Base-by-base conservation (phyloP, 2,888 invertebrate species). In the Meteorus cinctellus region DNA sequence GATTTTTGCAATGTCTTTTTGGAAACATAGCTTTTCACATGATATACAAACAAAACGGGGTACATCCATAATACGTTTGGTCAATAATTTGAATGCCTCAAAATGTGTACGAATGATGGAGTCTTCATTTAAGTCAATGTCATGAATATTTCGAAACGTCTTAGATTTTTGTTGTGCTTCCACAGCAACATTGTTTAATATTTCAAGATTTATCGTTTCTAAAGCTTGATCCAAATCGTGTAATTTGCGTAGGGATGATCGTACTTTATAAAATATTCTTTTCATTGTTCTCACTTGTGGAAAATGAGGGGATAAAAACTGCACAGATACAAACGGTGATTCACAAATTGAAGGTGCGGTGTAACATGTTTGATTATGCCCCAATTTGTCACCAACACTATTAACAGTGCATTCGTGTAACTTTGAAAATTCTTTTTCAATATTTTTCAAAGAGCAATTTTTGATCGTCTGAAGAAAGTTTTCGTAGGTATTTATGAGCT, bases 21-120 rank as follows among this genome's bases (percentile, higher is more conserved):
- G 63, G 74, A 48, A 78, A 59, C 79, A 77, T 4, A 84, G 76
- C 60, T 80, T 82, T 74, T 82, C 78, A 72, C 82, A 82, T 45
- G 80, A 80, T 34, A 80, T 65, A 68, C 81, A 83, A 8, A 62
- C 41, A 45, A 68, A 63, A 6, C 19, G 34, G 8, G 83, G 82
- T 31, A 63, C 45, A 77, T 82, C 83, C 12, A 74, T 45, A 0
- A 78, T 74, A 36, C 72, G 69, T 60, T 78, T 82, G 4, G 60
- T 75, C 16, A 81, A 77, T 19, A 74, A 66, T 51, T 74, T 71
- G 63, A 82, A 81, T 5, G 81, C 79, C n/a, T 48, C 69, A 19
- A n/a, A n/a, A 77, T 78, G 77, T 14, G 29, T 73, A 0, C n/a
- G 8, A 24, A 69, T 74, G 12, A 83, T 75, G 6, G 68, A 63